Evolutionary conservation across 2,888 invertebrate genomes (phyloP).

Genomic region (Achlya flavicornis): DNA sequence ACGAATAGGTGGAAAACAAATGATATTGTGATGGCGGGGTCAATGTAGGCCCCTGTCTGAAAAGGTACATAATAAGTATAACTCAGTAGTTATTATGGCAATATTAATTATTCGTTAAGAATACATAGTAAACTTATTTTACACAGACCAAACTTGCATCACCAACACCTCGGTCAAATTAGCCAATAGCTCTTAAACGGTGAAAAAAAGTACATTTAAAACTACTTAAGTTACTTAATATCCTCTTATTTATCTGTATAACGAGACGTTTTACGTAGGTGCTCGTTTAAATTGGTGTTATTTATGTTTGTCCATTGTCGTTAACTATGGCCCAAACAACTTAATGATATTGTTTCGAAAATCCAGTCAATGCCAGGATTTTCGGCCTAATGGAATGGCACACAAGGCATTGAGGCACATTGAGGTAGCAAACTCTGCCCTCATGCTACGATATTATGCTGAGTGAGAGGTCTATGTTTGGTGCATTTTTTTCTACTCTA

Average conservation of each 20-base stretch:
- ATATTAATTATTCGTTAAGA: too few relatives aligned
- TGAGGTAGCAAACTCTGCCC: too few relatives aligned
- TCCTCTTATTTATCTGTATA: not conserved
- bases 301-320: not conserved
- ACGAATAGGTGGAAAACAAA: not conserved
- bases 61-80: too few relatives aligned
- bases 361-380: not conserved
- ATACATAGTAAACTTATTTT: too few relatives aligned
- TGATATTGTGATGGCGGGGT: not conserved
- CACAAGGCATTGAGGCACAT: too few relatives aligned
- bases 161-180: not conserved
- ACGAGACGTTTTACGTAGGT: not conserved
- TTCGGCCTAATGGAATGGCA: too few relatives aligned
- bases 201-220: not conserved
- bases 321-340: not conserved
- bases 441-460: not conserved
- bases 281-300: not conserved
- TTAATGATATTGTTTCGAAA: not conserved
- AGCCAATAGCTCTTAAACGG: not conserved
- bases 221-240: constrained; percentile 4
- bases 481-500: not conserved
- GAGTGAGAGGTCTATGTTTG: too few relatives aligned
- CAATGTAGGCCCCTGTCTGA: not conserved
- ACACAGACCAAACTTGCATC: not conserved
- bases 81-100: too few relatives aligned